These are phyloP conservation scores for Rhynchotus rufescens DNA, from an alignment of 2,797 vertebrate species.

Conservation along the genomic window DNA sequence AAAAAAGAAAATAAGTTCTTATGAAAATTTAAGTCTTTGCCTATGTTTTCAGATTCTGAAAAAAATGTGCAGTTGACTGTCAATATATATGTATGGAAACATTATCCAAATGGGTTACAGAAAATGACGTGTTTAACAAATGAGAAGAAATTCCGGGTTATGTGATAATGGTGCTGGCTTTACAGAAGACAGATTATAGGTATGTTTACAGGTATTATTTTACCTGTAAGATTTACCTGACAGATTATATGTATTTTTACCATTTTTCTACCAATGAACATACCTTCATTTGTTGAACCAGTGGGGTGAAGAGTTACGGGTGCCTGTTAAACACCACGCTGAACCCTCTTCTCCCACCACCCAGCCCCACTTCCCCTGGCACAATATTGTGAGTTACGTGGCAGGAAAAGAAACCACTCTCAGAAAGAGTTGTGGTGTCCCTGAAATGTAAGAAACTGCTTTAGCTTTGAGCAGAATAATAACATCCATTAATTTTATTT, in stretches of 20 bases:
- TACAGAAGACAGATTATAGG: background rate
- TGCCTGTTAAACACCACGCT: background rate
- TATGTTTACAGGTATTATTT: background rate
- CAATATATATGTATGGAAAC: background rate
- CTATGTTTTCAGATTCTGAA: background rate
- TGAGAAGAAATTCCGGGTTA: background rate
- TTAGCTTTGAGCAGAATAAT: background rate
- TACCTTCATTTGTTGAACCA: slow-evolving; percentile 23
- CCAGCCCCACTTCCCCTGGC: background rate
- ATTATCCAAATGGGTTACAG: slow-evolving; percentile 1
- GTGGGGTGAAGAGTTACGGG: background rate
- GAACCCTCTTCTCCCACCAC: background rate
- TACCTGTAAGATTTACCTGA: too few species aligned
- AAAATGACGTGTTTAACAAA: background rate
- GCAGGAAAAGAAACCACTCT: background rate
- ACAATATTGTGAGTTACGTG: background rate
- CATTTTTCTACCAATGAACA: background rate
- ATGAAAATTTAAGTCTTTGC: background rate
- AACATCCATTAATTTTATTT: background rate
- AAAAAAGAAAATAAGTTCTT: background rate
- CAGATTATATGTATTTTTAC: slow-evolving; percentile 3
- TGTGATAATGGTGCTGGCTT: slow-evolving; percentile 15
- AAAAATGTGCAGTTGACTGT: slow-evolving; percentile 11
- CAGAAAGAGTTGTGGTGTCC: background rate
- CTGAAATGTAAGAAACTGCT: background rate